Evolutionary conservation across 2,797 vertebrate species (phyloP), one percentile per base, ranked within the genome.

Genomic region (Nothura maculosa): DNA sequence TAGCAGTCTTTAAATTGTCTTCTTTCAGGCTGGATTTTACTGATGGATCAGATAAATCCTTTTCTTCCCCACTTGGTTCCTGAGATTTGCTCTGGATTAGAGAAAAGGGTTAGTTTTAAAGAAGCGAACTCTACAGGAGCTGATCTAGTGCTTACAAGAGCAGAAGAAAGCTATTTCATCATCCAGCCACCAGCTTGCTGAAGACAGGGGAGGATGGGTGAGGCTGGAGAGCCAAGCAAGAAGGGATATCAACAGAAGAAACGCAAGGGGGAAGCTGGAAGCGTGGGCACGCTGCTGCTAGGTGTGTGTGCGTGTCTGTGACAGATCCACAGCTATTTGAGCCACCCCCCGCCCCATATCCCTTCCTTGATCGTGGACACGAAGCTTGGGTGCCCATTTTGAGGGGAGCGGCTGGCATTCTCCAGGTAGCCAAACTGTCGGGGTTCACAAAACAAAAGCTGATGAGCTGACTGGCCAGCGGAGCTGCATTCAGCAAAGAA

Each of bases 71-170:
- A 95, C 88, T 70, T 87, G 92, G 96, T 67, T 98, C 96, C 97
- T 96, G 92, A 97, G 97, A 94, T 97, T 98, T 98, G 97, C 94
- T 98, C 98, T 98, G 97, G 96, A 98, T 98, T 96, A 97, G 97
- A 98, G 97, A 98, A 97, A 97, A 98, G 2, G 94, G 96, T 98
- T 98, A 98, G 97, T 97, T 43, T 93, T 91, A 96, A 94, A 81
- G 96, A 97, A 95, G 88, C 47, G 43, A 93, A 70, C 83, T 90
- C 86, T 81, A 79, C 48, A 76, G 97, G 92, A 96, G 89, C 69
- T 68, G 62, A 55, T 83, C 89, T 79, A 89, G 81, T 0, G 9
- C 90, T 90, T 81, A 77, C n/a, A 27, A 72, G 95, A 92, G 87
- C 45, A 69, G 1, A 91, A 80, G 93, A 54, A 95, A 96, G 95